Evolutionary conservation across 1,140 invertebrate genomes (phyloP).

Genomic region (Papilio glaucus): DNA sequence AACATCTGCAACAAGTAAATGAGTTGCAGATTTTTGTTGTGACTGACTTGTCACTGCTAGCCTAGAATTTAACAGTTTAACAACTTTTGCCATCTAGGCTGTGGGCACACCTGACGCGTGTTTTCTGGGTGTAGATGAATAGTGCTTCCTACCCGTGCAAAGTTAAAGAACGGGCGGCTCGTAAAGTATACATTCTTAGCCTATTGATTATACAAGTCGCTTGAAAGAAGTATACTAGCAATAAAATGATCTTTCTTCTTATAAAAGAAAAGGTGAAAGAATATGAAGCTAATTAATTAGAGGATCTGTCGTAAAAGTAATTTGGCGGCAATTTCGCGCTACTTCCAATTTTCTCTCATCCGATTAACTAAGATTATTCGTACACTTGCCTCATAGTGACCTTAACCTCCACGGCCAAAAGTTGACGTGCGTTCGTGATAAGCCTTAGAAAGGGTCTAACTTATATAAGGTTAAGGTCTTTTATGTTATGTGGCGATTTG

Average conservation of each 20-base stretch:
- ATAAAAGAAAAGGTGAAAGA: conserved; percentile 3
- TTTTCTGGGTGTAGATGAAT: too few species aligned
- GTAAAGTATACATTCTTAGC: too few species aligned
- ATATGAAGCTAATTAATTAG: conserved; percentile 27
- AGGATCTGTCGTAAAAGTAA: background rate
- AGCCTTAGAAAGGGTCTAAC: conserved; percentile 8
- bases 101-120: too few species aligned
- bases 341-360: conserved; percentile 35
- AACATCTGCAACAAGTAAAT: too few species aligned
- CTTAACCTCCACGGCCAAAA: conserved; percentile 16
- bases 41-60: too few species aligned
- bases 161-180: too few species aligned
- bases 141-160: too few species aligned
- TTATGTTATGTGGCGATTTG: too few species aligned
- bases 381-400: conserved; percentile 27
- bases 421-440: conserved; percentile 9
- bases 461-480: conserved; percentile 15
- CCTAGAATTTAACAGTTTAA: too few species aligned
- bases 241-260: background rate
- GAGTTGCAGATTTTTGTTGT: too few species aligned
- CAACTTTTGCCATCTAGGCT: too few species aligned
- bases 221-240: background rate
- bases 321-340: conserved; percentile 28
- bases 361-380: conserved; percentile 30
- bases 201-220: background rate